Base-by-base conservation (phyloP, 2,113 vertebrate genomes). In the Hyaena hyaena region DNA sequence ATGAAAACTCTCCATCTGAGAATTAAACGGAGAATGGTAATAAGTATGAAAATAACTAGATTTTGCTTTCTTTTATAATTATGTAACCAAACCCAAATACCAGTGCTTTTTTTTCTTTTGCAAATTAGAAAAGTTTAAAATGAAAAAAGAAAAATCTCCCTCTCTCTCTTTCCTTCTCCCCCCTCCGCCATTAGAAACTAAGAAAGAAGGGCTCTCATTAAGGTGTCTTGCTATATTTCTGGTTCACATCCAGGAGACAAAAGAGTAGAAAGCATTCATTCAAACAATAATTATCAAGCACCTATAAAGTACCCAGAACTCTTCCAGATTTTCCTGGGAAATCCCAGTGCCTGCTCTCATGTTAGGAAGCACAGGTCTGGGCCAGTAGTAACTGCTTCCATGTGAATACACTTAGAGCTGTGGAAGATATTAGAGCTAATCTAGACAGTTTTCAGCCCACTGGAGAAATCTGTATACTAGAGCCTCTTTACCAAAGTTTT, bases 41-140 rank as follows among this genome's bases (percentile, higher is more conserved):
- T 83, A 71, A 96, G 77, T 95, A 77, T 35, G 35, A 74, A 94
- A 96, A 85, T 89, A 68, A 93, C 19, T 68, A 89, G 10, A 95
- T 86, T 96, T 73, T 48, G 12, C 26, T 93, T 91, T 91, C 77
- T 91, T 95, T 93, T 89, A 21, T 80, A 83, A 79, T 79, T 81
- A 90, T 17, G 31, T 55, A 83, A 58, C 61, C 23, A 76, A 82
- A 58, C 4, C 63, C n/a, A 96, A 89, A 26, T 21, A 71, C 81
- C 48, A 35, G 58, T 61, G 58, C n/a, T 53, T 74, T 48, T 84
- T 94, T 88, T 94, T 68, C 16, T 81, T 81, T 66, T 50, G 5
- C 16, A 88, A 83, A 63, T 93, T 73, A 58, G 39, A 7, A 81
- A 23, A 79, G 15, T 86, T 93, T 73, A 89, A 93, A 97, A 93